These are phyloP conservation scores for Cyprinodon tularosa DNA, from an alignment of 2,113 vertebrate species.

Conservation along the genomic window DNA sequence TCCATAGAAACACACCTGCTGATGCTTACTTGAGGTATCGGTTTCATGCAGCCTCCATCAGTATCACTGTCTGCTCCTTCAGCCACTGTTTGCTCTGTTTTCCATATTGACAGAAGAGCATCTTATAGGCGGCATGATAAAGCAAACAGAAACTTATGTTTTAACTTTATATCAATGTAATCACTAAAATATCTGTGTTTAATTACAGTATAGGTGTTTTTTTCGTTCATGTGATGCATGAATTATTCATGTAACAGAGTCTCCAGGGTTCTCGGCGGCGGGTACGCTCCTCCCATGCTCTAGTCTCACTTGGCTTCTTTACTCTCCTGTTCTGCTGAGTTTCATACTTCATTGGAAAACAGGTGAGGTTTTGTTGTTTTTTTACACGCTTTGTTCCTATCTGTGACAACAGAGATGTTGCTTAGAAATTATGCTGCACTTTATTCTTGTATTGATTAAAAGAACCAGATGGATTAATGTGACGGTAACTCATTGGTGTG, in stretches of 20 bases:
- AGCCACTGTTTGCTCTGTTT: neutral
- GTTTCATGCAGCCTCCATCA: slow-evolving; percentile 21
- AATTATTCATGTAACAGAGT: slow-evolving; percentile 74
- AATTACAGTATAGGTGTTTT: slow-evolving; percentile 21
- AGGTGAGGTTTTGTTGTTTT: slow-evolving; percentile 53
- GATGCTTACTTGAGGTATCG: slow-evolving; percentile 55
- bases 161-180: neutral
- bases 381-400: neutral
- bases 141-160: neutral
- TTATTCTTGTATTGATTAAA: neutral
- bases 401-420: neutral
- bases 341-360: slow-evolving; percentile 1
- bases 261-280: slow-evolving; percentile 47
- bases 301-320: slow-evolving; percentile 6
- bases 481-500: too few relatives aligned
- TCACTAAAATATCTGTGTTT: slow-evolving; percentile 21
- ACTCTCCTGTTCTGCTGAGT: neutral
- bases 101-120: neutral
- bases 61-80: neutral
- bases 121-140: neutral
- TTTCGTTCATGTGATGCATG: slow-evolving; percentile 41
- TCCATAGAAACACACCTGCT: slow-evolving; percentile 58
- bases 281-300: slow-evolving; percentile 8
- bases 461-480: too few relatives aligned
- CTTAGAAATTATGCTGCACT: slow-evolving; percentile 4